Percentiles rank a stretch among this genome's conserved stretches.
Evolutionary conservation across 2,113 vertebrate species (phyloP).

Genomic region (Callopanchax toddi): DNA sequence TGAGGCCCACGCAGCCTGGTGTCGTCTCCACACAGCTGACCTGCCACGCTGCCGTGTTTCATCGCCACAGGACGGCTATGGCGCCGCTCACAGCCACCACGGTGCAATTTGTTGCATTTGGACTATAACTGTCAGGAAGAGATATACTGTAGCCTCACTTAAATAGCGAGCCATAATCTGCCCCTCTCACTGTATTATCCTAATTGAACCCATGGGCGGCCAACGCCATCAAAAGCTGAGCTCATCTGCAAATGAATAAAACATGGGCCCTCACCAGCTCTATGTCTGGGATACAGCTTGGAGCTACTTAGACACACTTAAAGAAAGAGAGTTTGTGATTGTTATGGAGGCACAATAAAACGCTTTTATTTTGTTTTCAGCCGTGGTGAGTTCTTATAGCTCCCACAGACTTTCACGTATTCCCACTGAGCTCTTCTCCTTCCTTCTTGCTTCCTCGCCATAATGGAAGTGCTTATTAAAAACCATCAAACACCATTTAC

Average conservation of each 20-base stretch:
- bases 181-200: conserved; percentile 80
- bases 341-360: conserved; percentile 80
- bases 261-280: conserved; percentile 75
- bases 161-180: conserved; percentile 79
- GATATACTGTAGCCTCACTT: conserved; percentile 80
- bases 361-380: conserved; percentile 49
- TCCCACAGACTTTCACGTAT: conserved; percentile 40
- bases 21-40: conserved; percentile 48
- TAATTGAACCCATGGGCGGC: conserved; percentile 83
- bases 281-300: conserved; percentile 65
- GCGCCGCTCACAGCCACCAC: conserved; percentile 66
- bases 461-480: conserved; percentile 58
- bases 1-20: conserved; percentile 53
- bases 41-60: conserved; percentile 63
- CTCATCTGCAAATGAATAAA: conserved; percentile 84
- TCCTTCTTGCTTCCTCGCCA: conserved; percentile 18
- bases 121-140: conserved; percentile 84
- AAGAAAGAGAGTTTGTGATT: conserved; percentile 58
- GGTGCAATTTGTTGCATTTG: conserved; percentile 80
- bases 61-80: conserved; percentile 61
- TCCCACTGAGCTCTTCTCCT: conserved; percentile 35
- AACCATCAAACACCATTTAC: conserved; percentile 49
- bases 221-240: conserved; percentile 80
- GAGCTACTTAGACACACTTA: conserved; percentile 81
- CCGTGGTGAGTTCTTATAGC: conserved; percentile 36